phyloP scores from a whole-genome alignment of 2,113 vertebrate species.

The Ctenodactylus gundi region DNA sequence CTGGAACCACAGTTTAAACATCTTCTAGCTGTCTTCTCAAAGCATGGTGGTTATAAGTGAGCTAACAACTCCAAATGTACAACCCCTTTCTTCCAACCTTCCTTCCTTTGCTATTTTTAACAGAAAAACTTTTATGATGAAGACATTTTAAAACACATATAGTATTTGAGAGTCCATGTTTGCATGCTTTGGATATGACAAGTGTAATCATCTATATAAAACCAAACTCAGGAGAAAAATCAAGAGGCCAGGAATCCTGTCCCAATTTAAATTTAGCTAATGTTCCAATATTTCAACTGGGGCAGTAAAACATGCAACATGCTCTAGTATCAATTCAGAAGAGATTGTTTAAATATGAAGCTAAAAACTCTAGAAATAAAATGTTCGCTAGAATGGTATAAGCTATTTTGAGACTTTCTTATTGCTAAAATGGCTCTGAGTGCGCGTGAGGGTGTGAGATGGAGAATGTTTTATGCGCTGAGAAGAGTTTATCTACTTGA shows the following conservation, averaged over 20 bases:
- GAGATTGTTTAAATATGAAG: conserved; percentile 2
- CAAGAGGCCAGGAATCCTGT: neutral
- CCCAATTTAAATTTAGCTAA: neutral
- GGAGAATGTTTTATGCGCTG: neutral
- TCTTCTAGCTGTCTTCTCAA: neutral
- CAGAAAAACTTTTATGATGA: neutral
- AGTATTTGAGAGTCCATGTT: neutral
- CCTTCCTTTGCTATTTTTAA: neutral
- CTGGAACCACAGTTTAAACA: neutral
- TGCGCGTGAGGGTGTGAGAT: neutral
- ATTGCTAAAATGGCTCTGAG: conserved; percentile 49
- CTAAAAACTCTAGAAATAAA: conserved; percentile 45
- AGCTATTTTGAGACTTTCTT: conserved; percentile 74
- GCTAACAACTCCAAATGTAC: neutral
- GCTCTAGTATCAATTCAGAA: neutral
- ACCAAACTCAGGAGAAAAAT: neutral
- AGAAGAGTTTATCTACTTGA: neutral
- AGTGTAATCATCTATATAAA: neutral
- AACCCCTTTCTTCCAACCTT: neutral
- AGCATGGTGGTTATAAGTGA: neutral
- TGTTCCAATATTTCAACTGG: neutral
- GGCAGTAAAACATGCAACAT: neutral
- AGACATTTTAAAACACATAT: neutral
- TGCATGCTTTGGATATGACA: neutral
- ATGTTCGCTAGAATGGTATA: conserved; percentile 58